Conservation (phyloP, 2,888 invertebrate species). For the Tenodera sinensis region DNA sequence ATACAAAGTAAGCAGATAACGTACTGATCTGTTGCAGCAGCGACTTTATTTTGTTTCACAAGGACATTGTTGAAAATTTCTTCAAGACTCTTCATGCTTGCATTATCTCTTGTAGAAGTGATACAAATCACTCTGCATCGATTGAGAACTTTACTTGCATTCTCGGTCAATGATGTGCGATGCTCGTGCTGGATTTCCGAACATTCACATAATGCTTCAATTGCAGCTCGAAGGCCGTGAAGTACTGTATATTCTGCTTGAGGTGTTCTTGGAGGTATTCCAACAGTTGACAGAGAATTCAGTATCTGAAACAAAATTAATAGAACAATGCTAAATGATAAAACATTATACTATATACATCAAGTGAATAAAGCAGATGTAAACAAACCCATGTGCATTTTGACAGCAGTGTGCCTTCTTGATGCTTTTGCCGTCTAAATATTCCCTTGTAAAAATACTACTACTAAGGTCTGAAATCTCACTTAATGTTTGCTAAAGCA, state of each 20-base stretch:
- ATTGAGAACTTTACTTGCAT: slow-evolving; percentile 48
- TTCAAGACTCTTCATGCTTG: slow-evolving; percentile 79
- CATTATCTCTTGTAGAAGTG: slow-evolving; percentile 83
- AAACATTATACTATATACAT: not conserved
- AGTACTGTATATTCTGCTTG: slow-evolving; percentile 68
- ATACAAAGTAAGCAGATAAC: slow-evolving; percentile 32
- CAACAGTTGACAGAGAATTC: slow-evolving; percentile 78
- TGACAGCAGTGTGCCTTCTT: too few species aligned
- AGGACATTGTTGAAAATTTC: slow-evolving; percentile 82
- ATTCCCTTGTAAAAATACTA: too few species aligned
- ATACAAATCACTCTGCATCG: slow-evolving; percentile 86
- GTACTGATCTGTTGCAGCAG: slow-evolving; percentile 59
- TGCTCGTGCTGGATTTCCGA: slow-evolving; percentile 70
- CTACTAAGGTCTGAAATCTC: too few species aligned
- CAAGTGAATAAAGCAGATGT: too few species aligned
- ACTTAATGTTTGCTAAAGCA: too few species aligned
- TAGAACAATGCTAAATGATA: not conserved
- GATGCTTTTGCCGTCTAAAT: too few species aligned
- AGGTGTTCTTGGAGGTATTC: slow-evolving; percentile 64
- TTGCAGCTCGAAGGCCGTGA: slow-evolving; percentile 80
- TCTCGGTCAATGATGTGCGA: slow-evolving; percentile 48
- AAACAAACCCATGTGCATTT: too few species aligned
- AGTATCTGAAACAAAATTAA: slow-evolving; percentile 57
- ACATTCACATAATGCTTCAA: slow-evolving; percentile 78
- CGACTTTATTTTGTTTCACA: slow-evolving; percentile 73